phyloP scores from a whole-genome alignment of 2,888 invertebrate species.

The Zygaena filipendulae region DNA sequence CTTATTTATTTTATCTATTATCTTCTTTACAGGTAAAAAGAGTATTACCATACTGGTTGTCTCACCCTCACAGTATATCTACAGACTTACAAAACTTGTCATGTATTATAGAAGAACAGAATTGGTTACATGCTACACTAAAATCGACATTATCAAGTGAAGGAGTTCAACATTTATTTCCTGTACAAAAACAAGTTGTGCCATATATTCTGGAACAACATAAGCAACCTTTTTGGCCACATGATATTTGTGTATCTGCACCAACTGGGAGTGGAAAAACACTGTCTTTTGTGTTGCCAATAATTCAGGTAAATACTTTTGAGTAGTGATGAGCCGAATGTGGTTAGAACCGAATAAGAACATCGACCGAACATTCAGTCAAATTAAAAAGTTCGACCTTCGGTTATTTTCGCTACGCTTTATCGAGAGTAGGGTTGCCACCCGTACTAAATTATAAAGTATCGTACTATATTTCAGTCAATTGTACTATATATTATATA shows the following conservation, averaged over 20 bases:
- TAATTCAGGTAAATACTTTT: constrained; percentile 73
- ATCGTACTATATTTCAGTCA: too few species aligned
- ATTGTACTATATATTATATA: too few species aligned
- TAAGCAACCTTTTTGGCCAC: constrained; percentile 74
- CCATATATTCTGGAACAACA: constrained; percentile 78
- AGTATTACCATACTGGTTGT: constrained; percentile 88
- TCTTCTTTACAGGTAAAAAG: constrained; percentile 74
- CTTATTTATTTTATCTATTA: too few species aligned
- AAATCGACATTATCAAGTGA: constrained; percentile 73
- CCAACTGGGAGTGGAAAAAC: constrained; percentile 99
- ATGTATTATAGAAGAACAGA: constrained; percentile 63
- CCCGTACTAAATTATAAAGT: too few species aligned
- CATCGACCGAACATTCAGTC: too few species aligned
- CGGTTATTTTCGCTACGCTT: too few species aligned
- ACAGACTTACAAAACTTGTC: constrained; percentile 72
- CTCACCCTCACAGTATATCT: constrained; percentile 82
- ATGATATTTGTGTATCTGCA: constrained; percentile 95
- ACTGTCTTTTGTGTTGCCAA: constrained; percentile 91
- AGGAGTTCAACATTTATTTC: constrained; percentile 83
- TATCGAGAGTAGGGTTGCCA: too few species aligned
- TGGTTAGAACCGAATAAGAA: too few species aligned
- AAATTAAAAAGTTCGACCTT: too few species aligned
- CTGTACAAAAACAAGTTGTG: constrained; percentile 83
- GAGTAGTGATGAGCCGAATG: too few species aligned
- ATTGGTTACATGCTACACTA: constrained; percentile 72